Percentiles rank a stretch among this genome's conserved stretches.
Conservation (phyloP, 2,797 vertebrate genomes). For the Luscinia luscinia region DNA sequence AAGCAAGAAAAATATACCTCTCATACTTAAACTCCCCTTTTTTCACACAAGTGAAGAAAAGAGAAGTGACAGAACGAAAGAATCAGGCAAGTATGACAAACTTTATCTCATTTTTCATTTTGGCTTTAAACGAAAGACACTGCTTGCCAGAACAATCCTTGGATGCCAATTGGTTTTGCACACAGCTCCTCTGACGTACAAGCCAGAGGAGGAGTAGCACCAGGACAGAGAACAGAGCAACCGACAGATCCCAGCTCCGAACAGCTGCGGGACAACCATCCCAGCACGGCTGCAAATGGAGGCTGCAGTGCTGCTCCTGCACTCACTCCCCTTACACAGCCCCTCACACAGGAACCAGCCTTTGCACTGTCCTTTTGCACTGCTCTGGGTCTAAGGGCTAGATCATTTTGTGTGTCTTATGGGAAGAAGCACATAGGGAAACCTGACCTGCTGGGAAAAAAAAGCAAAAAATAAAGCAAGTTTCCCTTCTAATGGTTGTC, state of each 20-base stretch:
- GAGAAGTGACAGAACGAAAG: background rate
- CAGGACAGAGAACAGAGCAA: background rate
- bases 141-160: background rate
- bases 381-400: background rate
- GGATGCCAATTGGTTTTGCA: background rate
- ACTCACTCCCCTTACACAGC: background rate
- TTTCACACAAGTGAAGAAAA: background rate
- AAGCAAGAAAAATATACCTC: background rate
- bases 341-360: background rate
- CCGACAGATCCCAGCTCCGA: background rate
- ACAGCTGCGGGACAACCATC: background rate
- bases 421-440: background rate
- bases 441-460: background rate
- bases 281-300: rapidly evolving
- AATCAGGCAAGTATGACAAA: background rate
- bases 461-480: background rate
- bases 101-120: background rate
- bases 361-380: background rate
- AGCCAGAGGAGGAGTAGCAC: background rate
- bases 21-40: background rate
- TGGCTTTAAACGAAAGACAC: background rate
- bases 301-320: background rate
- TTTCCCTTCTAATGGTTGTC: background rate
- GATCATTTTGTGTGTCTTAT: background rate
- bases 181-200: background rate